phyloP scores from a whole-genome alignment of 2,113 vertebrate genomes.

The Chlamydotis undulata region DNA sequence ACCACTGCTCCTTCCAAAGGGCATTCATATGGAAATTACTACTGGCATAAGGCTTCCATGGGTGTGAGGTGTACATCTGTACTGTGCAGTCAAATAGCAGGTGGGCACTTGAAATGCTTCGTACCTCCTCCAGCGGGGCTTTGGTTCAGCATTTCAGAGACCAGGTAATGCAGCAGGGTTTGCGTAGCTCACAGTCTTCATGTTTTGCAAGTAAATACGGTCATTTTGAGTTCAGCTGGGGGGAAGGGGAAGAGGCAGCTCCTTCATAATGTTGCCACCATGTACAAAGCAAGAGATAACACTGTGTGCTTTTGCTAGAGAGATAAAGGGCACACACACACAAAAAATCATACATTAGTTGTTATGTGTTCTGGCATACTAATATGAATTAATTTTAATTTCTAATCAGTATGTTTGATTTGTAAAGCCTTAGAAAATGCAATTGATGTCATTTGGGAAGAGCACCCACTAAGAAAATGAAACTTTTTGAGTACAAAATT shows the following conservation, averaged over 20 bases:
- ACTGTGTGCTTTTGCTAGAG: background rate
- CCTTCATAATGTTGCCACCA: background rate
- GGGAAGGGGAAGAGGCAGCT: background rate
- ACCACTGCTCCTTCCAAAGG: background rate
- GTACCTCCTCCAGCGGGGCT: accelerated
- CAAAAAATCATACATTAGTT: background rate
- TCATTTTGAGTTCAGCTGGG: background rate
- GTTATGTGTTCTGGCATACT: background rate
- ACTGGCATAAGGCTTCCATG: background rate
- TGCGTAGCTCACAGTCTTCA: background rate
- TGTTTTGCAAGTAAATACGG: background rate
- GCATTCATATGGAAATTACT: background rate
- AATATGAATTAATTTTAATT: constrained; percentile 44
- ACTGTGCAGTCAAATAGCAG: background rate
- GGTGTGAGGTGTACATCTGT: background rate
- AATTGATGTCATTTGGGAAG: background rate
- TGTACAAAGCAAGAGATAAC: background rate
- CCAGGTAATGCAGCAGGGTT: background rate
- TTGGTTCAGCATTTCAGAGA: background rate
- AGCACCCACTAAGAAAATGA: background rate
- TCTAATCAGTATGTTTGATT: constrained; percentile 21
- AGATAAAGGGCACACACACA: background rate
- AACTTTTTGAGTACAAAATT: constrained; percentile 3
- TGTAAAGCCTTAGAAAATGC: constrained; percentile 16
- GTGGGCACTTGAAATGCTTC: background rate